phyloP scores from a whole-genome alignment of 2,888 invertebrate species.

The Calliphora vomitoria region DNA sequence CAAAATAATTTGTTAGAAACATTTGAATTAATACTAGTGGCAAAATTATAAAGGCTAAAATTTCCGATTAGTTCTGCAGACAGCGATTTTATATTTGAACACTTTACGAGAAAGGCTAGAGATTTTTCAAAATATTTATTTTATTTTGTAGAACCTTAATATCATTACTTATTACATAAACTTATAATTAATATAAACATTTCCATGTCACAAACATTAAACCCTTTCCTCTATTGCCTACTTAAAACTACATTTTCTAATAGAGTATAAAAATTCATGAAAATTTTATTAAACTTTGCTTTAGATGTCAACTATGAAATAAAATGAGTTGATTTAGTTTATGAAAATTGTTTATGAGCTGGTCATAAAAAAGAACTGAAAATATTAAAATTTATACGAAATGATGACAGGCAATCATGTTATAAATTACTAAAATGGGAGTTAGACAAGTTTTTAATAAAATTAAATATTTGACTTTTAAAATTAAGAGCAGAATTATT shows the following conservation, averaged over 20 bases:
- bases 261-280: conserved; percentile 53
- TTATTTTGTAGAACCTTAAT: no score
- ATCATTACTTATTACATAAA: no score
- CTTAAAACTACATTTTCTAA: not conserved
- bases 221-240: not conserved
- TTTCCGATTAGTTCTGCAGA: no score
- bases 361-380: conserved; percentile 49
- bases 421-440: conserved; percentile 29
- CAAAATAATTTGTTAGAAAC: no score
- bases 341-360: conserved; percentile 66
- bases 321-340: conserved; percentile 61
- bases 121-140: no score
- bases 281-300: conserved; percentile 63
- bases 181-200: no score
- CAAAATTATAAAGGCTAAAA: no score
- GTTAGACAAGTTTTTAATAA: conserved; percentile 54
- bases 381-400: conserved; percentile 54
- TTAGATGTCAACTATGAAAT: conserved; percentile 59
- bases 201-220: not conserved
- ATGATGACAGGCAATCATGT: conserved; percentile 50
- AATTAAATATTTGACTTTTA: conserved; percentile 52
- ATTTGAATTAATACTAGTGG: no score
- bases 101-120: no score
- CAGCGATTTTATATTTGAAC: no score
- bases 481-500: not conserved